phyloP scores from a whole-genome alignment of 2,888 invertebrate genomes.

The Saturnia japonica region DNA sequence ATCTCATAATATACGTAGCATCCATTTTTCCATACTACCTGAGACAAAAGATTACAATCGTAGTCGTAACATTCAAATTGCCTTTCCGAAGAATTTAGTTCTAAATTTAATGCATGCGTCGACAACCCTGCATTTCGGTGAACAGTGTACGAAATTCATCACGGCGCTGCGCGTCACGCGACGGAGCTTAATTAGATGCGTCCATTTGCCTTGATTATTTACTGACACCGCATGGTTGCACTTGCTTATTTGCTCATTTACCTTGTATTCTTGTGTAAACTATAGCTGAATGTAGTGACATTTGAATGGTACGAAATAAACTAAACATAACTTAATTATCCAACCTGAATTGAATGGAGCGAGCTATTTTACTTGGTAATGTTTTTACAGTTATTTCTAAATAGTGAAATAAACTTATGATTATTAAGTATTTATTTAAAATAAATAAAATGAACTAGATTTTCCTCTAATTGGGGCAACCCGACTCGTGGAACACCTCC shows the following conservation, averaged over 20 bases:
- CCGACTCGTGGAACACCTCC: no score
- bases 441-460: no score
- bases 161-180: slow-evolving; percentile 18
- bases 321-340: background rate
- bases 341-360: background rate
- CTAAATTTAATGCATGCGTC: background rate
- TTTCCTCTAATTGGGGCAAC: no score
- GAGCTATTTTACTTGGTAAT: no score
- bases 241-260: background rate
- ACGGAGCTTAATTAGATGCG: slow-evolving; percentile 44
- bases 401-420: background rate
- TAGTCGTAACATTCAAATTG: background rate
- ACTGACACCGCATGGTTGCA: slow-evolving; percentile 26
- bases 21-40: no score
- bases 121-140: slow-evolving; percentile 14
- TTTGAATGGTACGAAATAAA: background rate
- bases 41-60: background rate
- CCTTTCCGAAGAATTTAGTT: background rate
- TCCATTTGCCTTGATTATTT: slow-evolving; percentile 46
- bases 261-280: slow-evolving; percentile 16
- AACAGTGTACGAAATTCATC: slow-evolving; percentile 25
- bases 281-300: background rate
- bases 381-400: no score
- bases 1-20: no score
- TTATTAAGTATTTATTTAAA: no score